A percentile compares a stretch with the other conserved stretches of the same genome.
These are phyloP conservation scores for Potorous gilbertii DNA, from an alignment of 2,797 vertebrate genomes.

Conservation along the genomic window DNA sequence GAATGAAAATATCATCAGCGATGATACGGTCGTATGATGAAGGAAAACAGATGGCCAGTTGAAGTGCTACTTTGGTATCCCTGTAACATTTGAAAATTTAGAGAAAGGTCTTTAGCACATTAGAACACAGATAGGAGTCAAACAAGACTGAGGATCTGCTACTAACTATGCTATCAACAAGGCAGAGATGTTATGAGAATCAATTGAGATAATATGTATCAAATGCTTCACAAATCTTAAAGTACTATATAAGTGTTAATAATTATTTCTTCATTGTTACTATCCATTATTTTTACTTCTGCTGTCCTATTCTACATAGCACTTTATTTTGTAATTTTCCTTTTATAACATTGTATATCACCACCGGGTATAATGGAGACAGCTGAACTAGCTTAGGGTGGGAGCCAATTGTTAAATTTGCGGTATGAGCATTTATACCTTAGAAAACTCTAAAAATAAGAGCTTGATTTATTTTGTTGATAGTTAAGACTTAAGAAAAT, in stretches of 20 bases:
- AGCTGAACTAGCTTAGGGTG: neutral
- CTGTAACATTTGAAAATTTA: neutral
- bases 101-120: neutral
- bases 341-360: neutral
- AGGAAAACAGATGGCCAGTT: neutral
- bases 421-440: neutral
- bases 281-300: neutral
- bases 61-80: neutral
- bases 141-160: neutral
- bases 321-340: neutral
- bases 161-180: neutral
- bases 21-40: neutral
- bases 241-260: neutral
- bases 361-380: neutral
- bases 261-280: neutral
- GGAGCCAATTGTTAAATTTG: neutral
- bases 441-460: neutral
- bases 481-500: neutral
- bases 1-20: neutral
- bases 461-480: neutral
- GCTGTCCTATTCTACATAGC: neutral
- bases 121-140: neutral
- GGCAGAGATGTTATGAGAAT: neutral
- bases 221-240: neutral
- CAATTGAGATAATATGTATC: neutral